Evolutionary conservation across 2,888 invertebrate species (phyloP).

Genomic region (Drymonia ruficornis): DNA sequence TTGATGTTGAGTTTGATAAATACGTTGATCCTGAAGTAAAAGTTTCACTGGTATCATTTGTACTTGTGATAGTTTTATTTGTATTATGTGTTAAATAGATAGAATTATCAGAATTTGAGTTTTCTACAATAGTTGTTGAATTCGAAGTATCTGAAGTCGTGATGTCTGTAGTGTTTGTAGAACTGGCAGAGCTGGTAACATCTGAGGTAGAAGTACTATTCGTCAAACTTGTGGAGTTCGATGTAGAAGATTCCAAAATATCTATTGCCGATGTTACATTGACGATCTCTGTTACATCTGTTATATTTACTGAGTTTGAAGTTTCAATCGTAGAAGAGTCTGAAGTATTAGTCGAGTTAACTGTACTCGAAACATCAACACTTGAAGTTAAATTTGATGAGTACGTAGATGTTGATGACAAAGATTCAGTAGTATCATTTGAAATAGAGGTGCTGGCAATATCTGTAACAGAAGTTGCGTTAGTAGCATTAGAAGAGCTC

Average conservation of each 20-base stretch:
- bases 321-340: not conserved
- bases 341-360: not conserved
- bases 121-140: not conserved
- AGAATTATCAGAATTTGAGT: not conserved
- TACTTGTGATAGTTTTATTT: not conserved
- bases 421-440: not conserved
- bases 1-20: not conserved
- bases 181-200: not conserved
- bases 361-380: not conserved
- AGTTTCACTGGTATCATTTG: not conserved
- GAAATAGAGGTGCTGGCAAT: not conserved
- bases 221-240: not conserved
- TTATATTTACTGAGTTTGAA: not conserved
- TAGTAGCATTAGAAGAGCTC: not conserved
- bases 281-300: not conserved
- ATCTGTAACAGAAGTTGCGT: not conserved
- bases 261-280: not conserved
- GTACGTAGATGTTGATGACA: not conserved
- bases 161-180: not conserved
- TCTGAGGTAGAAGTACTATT: not conserved
- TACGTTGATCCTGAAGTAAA: not conserved
- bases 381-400: not conserved
- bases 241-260: constrained; percentile 2
- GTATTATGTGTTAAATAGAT: not conserved
- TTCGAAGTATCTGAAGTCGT: not conserved